Percentiles rank a stretch among this genome's conserved stretches.
Evolutionary conservation across 53 echinoderm and acorn worm species (phyloP).

Genomic region (Astropecten irregularis): DNA sequence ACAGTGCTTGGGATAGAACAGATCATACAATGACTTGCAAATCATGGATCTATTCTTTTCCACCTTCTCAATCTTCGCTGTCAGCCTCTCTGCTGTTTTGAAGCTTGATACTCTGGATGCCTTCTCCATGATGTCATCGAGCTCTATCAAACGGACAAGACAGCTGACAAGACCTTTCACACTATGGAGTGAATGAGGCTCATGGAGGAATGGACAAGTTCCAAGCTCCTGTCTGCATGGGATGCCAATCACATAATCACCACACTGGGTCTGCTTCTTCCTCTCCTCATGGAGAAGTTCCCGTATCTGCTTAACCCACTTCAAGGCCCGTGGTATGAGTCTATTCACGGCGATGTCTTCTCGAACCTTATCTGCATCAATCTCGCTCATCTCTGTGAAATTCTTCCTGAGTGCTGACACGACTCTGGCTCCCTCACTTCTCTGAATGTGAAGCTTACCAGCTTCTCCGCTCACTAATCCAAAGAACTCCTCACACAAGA

Average conservation of each 20-base stretch:
- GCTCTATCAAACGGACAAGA: constrained; percentile 29
- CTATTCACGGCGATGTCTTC: constrained; percentile 10
- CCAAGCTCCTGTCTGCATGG: constrained; percentile 18
- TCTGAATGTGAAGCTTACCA: constrained; percentile 21
- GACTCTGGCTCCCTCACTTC: constrained; percentile 30
- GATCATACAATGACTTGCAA: constrained; percentile 35
- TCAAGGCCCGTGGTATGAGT: constrained; percentile 39
- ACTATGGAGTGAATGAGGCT: neutral
- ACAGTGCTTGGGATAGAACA: constrained; percentile 54
- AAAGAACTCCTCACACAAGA: constrained; percentile 45
- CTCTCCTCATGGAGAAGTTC: neutral
- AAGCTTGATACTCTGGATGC: constrained; percentile 24
- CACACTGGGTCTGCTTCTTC: constrained; percentile 48
- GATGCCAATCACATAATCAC: constrained; percentile 50
- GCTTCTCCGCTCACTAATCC: constrained; percentile 33
- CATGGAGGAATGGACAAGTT: constrained; percentile 26
- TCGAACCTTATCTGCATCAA: constrained; percentile 13
- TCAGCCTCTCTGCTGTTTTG: constrained; percentile 5
- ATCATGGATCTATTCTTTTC: constrained; percentile 15
- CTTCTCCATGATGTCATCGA: constrained; percentile 39
- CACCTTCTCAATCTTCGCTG: constrained; percentile 10
- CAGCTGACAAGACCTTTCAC: constrained; percentile 15
- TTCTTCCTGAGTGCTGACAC: neutral
- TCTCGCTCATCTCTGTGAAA: neutral
- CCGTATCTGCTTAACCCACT: constrained; percentile 51